phyloP scores from a whole-genome alignment of 2,113 vertebrate species.

The Phaethornis superciliosus region DNA sequence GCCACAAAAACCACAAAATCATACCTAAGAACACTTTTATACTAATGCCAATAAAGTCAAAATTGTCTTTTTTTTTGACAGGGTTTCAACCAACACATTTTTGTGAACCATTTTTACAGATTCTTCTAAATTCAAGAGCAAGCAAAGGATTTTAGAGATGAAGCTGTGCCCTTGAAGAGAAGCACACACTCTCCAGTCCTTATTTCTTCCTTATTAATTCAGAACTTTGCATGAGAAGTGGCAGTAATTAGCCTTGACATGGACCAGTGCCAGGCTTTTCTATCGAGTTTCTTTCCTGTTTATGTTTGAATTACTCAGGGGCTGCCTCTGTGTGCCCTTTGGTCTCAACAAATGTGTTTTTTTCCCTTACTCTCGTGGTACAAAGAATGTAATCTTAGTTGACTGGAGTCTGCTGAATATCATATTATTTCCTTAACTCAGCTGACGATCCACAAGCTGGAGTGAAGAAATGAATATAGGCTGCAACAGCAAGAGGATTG shows the following conservation, averaged over 20 bases:
- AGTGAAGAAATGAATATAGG: conserved; percentile 5
- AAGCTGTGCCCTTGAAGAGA: conserved; percentile 23
- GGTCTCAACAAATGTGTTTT: conserved; percentile 46
- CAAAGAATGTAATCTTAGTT: conserved; percentile 77
- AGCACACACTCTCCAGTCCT: neutral
- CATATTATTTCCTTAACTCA: conserved; percentile 65
- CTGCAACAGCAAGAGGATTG: neutral
- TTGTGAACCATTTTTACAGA: neutral
- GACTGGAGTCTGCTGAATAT: conserved; percentile 72
- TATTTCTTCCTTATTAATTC: conserved; percentile 69
- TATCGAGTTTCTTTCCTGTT: conserved; percentile 82
- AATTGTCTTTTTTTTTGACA: neutral
- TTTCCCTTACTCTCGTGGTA: conserved; percentile 48
- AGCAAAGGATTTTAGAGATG: neutral
- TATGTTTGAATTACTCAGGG: conserved; percentile 75
- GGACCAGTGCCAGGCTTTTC: conserved; percentile 68
- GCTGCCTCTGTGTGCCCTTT: conserved; percentile 67
- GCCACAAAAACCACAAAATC: neutral
- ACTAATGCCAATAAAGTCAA: neutral
- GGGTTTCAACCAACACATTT: neutral
- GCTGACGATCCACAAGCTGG: conserved; percentile 42
- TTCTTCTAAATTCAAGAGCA: neutral
- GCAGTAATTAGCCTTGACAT: conserved; percentile 75
- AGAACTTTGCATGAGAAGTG: conserved; percentile 58
- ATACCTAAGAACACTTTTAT: neutral